A percentile compares a stretch with the other conserved stretches of the same genome.
These are phyloP conservation scores for Petaurus breviceps DNA, from an alignment of 2,113 vertebrate genomes.

Conservation along the genomic window DNA sequence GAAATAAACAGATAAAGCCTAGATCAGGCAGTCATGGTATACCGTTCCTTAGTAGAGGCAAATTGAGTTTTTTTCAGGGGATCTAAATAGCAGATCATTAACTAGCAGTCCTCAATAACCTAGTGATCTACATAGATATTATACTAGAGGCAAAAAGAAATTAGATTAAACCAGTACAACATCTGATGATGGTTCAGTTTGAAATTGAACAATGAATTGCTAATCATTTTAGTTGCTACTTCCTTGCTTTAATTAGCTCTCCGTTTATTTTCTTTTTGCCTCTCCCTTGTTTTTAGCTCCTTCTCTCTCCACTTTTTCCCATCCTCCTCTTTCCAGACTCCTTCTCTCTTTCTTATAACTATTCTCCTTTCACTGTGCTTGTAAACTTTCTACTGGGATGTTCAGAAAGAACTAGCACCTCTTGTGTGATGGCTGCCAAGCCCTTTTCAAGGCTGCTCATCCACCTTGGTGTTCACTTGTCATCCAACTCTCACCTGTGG, in stretches of 20 bases:
- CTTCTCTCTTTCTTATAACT: conserved; percentile 2
- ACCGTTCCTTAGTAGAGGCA: not conserved
- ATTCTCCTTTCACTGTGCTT: not conserved
- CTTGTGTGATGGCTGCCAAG: not conserved
- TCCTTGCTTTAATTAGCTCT: not conserved
- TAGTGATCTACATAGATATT: not conserved
- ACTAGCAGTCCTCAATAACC: not conserved
- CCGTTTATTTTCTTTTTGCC: not conserved
- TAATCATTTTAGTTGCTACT: not conserved
- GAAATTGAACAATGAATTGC: not conserved
- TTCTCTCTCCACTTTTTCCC: not conserved
- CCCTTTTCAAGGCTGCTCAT: not conserved
- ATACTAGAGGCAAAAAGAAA: not conserved
- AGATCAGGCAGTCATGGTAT: not conserved
- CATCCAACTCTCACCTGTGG: not conserved
- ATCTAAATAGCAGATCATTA: not conserved
- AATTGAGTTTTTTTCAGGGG: not conserved
- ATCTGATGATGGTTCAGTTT: not conserved
- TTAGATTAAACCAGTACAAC: not conserved
- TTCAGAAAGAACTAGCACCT: not conserved
- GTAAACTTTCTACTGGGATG: not conserved
- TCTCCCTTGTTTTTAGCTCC: not conserved
- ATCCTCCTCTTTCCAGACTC: not conserved
- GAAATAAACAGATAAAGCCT: not conserved
- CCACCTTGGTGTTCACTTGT: not conserved